Evolutionary conservation across 2,113 vertebrate species (phyloP).

Genomic region (Xiphias gladius): DNA sequence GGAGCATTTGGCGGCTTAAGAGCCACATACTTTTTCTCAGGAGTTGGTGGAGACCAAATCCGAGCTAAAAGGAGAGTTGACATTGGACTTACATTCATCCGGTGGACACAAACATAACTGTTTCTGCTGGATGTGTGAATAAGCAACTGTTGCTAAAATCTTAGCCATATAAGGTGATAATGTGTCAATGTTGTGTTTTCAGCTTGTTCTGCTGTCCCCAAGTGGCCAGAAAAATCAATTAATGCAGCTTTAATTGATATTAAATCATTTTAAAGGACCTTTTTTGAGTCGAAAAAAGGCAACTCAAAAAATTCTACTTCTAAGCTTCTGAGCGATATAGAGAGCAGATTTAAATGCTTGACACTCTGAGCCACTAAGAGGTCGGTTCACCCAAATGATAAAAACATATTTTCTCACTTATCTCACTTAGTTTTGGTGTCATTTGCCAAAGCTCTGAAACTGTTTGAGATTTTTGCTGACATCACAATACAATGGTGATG

Average conservation of each 20-base stretch:
- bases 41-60: slow-evolving; percentile 3
- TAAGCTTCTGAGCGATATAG: not conserved
- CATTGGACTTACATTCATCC: not conserved
- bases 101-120: not conserved
- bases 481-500: not conserved
- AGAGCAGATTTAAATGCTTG: slow-evolving; percentile 40
- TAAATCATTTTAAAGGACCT: not conserved
- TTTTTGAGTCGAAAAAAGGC: not conserved
- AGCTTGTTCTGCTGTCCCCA: not conserved
- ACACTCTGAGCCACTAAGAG: slow-evolving; percentile 49
- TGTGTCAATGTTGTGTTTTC: not conserved
- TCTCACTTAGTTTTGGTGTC: slow-evolving; percentile 18
- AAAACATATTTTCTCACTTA: not conserved
- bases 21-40: not conserved
- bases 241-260: slow-evolving; percentile 31
- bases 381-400: slow-evolving; percentile 28
- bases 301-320: no score
- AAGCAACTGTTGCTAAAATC: not conserved
- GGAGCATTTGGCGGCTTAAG: not conserved
- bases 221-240: slow-evolving; percentile 1
- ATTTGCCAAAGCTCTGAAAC: slow-evolving; percentile 6
- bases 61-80: not conserved
- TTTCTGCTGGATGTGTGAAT: not conserved
- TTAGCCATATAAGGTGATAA: not conserved
- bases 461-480: slow-evolving; percentile 23